These are phyloP conservation scores for Chrysopa pallens DNA, from an alignment of 1,140 invertebrate species.

Conservation along the genomic window DNA sequence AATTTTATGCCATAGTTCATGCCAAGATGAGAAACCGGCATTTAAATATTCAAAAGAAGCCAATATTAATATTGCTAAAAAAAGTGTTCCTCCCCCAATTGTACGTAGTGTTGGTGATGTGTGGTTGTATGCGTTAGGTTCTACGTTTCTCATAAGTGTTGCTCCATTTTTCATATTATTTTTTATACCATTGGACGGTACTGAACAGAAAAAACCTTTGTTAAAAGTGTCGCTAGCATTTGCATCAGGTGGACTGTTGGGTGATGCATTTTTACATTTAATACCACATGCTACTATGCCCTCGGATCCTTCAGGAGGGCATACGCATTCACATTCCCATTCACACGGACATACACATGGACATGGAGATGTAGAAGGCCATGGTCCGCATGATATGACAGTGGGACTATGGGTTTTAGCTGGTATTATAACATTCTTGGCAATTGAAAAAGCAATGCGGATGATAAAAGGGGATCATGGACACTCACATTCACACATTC, in stretches of 20 bases:
- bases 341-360: constrained; percentile 29
- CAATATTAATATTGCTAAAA: constrained; percentile 33
- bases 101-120: constrained; percentile 24
- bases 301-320: constrained; percentile 26
- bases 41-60: constrained; percentile 60
- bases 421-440: constrained; percentile 81
- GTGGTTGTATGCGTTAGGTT: constrained; percentile 68
- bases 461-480: constrained; percentile 68
- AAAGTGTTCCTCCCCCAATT: constrained; percentile 18
- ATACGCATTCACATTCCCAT: constrained; percentile 34
- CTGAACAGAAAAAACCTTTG: constrained; percentile 60
- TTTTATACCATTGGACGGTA: constrained; percentile 82
- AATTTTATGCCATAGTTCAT: constrained; percentile 16
- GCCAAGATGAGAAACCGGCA: constrained; percentile 35
- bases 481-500: constrained; percentile 34
- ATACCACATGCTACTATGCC: constrained; percentile 83
- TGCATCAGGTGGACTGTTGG: constrained; percentile 84
- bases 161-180: constrained; percentile 89
- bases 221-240: constrained; percentile 84
- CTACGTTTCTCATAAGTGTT: constrained; percentile 82
- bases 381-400: constrained; percentile 53
- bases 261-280: constrained; percentile 91
- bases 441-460: constrained; percentile 84
- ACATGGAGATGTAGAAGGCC: constrained; percentile 29
- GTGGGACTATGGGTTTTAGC: constrained; percentile 79